Conservation (phyloP, 2,797 vertebrate species). For the Epinephelus awoara region DNA sequence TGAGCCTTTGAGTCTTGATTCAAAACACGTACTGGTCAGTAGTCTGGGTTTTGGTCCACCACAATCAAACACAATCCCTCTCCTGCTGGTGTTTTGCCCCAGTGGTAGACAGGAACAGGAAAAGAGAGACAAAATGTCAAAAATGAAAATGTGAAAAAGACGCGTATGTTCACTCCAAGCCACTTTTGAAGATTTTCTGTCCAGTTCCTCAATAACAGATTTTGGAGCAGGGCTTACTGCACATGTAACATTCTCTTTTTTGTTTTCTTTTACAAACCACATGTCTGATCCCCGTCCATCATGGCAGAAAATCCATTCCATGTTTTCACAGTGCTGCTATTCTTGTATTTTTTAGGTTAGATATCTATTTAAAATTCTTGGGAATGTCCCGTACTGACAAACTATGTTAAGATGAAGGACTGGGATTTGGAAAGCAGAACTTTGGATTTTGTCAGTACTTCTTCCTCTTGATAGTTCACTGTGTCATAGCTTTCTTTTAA, state of each 20-base stretch:
- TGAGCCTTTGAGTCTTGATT: constrained; percentile 74
- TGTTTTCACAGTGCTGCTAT: constrained; percentile 59
- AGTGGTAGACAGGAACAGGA: constrained; percentile 56
- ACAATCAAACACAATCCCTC: constrained; percentile 75
- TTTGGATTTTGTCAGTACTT: constrained; percentile 21
- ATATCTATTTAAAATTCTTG: constrained; percentile 56
- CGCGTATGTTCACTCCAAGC: constrained; percentile 24
- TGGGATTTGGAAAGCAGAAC: constrained; percentile 41
- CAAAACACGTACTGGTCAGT: constrained; percentile 70
- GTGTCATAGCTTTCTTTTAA: constrained; percentile 6
- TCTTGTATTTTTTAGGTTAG: constrained; percentile 44
- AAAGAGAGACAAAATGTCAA: constrained; percentile 58
- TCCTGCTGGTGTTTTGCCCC: constrained; percentile 66
- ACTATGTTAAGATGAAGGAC: constrained; percentile 46
- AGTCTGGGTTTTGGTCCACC: constrained; percentile 77
- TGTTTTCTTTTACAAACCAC: constrained; percentile 71
- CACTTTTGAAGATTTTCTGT: constrained; percentile 59
- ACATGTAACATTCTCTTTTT: constrained; percentile 63
- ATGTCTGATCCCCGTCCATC: constrained; percentile 66
- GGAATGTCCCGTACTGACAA: constrained; percentile 61
- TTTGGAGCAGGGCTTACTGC: constrained; percentile 56
- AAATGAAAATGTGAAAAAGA: constrained; percentile 57
- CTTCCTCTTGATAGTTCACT: constrained; percentile 4
- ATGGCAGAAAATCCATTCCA: constrained; percentile 63
- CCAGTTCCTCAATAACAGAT: constrained; percentile 53